Evolutionary conservation across 1,140 invertebrate genomes (phyloP), one percentile per base, ranked within the genome.

Genomic region (fruit fly (Drosophila melanogaster)): DNA sequence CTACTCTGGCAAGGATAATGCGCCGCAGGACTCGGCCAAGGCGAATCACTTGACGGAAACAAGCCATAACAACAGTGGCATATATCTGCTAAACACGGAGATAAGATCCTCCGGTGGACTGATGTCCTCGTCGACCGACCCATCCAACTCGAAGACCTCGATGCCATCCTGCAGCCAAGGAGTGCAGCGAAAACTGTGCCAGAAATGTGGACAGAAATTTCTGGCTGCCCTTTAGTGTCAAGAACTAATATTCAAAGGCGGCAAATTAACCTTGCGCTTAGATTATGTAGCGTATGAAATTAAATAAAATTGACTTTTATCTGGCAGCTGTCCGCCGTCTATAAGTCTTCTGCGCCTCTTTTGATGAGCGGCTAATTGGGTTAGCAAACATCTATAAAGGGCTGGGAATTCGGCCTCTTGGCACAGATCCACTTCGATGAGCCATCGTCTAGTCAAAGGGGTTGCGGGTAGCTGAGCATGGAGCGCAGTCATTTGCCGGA

Each of bases 201-300:
- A 66, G n/a, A 71, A 60, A 2, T 86, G 81, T 24, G 70, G 79
- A 0, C 33, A 86, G 35, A 79, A 67, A n/a, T 87, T 75, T 46
- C 22, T 83, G 2, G 64, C 75, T 0, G 22, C 59, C 0, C 59
- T 87, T 4, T 86, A 24, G 58, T 38, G 37, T 14, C 11, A 26
- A 5, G 24, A 4, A 26, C 7, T 11, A 17, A 17, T 41, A 14
- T 38, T 22, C n/a, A 22, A 30, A 40, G 6, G 10, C 24, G 3
- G 10, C 24, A 1, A 35, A 22, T 15, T 12, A 12, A 35, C 14
- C 33, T 33, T 44, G 6, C 33, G 17, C 47, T 26, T 44, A 41
- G 26, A 57, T 15, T 57, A 14, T 37, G 17, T 26, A 19, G 26
- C 35, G 17, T 47, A 33, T 35, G 26, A 54, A 43, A 35, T 10